Evolutionary conservation across 2,888 invertebrate species (phyloP), one percentile per base, ranked within the genome.

Genomic region (Tillus elongatus): DNA sequence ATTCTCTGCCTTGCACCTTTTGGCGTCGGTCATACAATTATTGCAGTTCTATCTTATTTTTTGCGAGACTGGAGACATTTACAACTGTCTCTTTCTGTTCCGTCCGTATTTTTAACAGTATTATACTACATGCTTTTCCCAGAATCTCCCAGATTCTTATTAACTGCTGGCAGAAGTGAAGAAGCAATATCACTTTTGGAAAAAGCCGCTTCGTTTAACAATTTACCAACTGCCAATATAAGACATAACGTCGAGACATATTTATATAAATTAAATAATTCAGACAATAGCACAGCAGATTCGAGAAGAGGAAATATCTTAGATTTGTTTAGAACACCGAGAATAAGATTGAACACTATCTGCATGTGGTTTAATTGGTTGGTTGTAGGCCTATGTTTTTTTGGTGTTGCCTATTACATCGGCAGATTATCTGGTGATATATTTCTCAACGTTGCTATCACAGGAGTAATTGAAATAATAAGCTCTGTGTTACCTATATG

Each of bases 381-480:
- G 36, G 83, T 85, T 1, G 83, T 86, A 41, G 88, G 89, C 2
- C 72, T 91, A 56, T 83, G 87, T 47, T 87, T 90, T 66, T 93
- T 87, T 56, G 90, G 90, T 0, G 78, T 90, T n/a, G 81, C 86
- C 0, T 85, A 88, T 58, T 88, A 84, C 61, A 79, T 86, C 37
- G 82, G 84, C 1, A 78, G 84, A 51, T 70, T 86, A 3, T 82
- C 80, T 1, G 88, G 88, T 2, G 71, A 88, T 52, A 82, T 88
- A 41, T 91, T 89, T 61, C 56, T 80, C 4, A 91, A 89, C 57
- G 87, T 90, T 35, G 80, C 87, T n/a, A 68, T 89, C 9, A 83
- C 86, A 13, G 88, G 83, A 4, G 66, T 70, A 2, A 73, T 82
- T 37, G 79, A 80, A 42, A 51, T 81, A 28, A 79, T 80, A 1